Conservation (phyloP, 2,888 invertebrate genomes). For the Macrosoma leucophasiata region DNA sequence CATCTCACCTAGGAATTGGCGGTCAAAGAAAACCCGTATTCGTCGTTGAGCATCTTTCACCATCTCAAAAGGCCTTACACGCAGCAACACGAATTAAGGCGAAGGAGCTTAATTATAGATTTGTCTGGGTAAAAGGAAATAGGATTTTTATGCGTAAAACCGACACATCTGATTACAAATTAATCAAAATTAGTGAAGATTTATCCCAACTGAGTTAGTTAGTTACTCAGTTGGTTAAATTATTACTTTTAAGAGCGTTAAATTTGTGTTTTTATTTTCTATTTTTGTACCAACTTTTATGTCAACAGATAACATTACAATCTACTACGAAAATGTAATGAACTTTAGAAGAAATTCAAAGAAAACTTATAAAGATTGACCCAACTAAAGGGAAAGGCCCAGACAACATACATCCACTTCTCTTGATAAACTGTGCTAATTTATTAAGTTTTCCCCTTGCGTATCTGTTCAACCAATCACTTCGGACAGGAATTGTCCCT, state of each 20-base stretch:
- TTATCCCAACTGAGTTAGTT: slow-evolving; percentile 7
- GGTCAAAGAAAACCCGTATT: slow-evolving; percentile 20
- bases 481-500: not conserved
- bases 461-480: not conserved
- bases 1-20: slow-evolving; percentile 19
- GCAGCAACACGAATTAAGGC: slow-evolving; percentile 19
- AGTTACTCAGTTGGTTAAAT: too few relatives aligned
- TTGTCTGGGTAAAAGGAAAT: slow-evolving; percentile 15
- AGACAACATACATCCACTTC: slow-evolving; percentile 6
- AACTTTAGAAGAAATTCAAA: not conserved
- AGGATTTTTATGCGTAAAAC: slow-evolving; percentile 22
- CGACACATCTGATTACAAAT: slow-evolving; percentile 14
- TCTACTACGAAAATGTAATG: slow-evolving; percentile 2
- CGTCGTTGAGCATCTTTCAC: slow-evolving; percentile 26
- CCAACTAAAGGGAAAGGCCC: slow-evolving; percentile 4
- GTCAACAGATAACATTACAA: slow-evolving; percentile 4
- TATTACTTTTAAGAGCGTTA: too few relatives aligned
- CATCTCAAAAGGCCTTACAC: slow-evolving; percentile 23
- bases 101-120: slow-evolving; percentile 19
- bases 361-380: not conserved
- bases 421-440: slow-evolving; percentile 5
- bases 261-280: not conserved
- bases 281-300: slow-evolving; percentile 1
- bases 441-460: slow-evolving; percentile 3
- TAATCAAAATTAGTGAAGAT: slow-evolving; percentile 13